Percentiles rank a stretch among this genome's conserved stretches.
Conservation (phyloP, 2,113 vertebrate genomes). For the Sisor rabdophorus region DNA sequence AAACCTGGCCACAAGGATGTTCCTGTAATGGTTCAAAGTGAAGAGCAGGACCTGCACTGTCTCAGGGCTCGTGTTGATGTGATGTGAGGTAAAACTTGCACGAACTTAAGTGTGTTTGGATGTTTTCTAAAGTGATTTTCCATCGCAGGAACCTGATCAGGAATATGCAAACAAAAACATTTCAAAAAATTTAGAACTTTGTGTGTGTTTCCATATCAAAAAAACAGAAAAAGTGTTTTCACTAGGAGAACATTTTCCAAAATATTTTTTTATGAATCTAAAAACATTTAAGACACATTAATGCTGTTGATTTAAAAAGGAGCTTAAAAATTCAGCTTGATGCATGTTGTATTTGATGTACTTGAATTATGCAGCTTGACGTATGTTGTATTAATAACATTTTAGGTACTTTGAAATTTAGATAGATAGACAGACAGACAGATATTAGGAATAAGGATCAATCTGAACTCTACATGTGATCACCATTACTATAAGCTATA, state of each 20-base stretch:
- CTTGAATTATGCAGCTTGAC: too few relatives aligned
- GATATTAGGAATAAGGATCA: too few relatives aligned
- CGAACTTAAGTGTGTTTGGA: conserved; percentile 3
- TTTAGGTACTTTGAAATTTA: too few relatives aligned
- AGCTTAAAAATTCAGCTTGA: not conserved
- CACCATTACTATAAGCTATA: too few relatives aligned
- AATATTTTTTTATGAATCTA: not conserved
- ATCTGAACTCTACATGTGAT: too few relatives aligned
- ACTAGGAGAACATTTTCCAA: not conserved
- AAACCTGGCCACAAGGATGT: conserved; percentile 3
- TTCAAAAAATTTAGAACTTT: not conserved
- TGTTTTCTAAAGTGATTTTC: conserved; percentile 9
- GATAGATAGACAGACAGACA: too few relatives aligned
- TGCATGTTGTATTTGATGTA: not conserved
- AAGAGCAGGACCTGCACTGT: conserved; percentile 12
- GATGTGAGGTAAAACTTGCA: not conserved
- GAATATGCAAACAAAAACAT: not conserved
- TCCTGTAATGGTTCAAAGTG: conserved; percentile 13
- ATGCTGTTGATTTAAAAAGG: not conserved
- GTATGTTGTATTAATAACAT: too few relatives aligned
- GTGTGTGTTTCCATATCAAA: not conserved
- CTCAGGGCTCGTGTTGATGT: conserved; percentile 10
- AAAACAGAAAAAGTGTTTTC: not conserved
- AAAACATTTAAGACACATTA: not conserved
- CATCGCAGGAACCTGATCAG: not conserved